A percentile compares a stretch with the other conserved stretches of the same genome.
These are phyloP conservation scores for Urocynchramus pylzowi DNA, from an alignment of 2,113 vertebrate species.

Conservation along the genomic window DNA sequence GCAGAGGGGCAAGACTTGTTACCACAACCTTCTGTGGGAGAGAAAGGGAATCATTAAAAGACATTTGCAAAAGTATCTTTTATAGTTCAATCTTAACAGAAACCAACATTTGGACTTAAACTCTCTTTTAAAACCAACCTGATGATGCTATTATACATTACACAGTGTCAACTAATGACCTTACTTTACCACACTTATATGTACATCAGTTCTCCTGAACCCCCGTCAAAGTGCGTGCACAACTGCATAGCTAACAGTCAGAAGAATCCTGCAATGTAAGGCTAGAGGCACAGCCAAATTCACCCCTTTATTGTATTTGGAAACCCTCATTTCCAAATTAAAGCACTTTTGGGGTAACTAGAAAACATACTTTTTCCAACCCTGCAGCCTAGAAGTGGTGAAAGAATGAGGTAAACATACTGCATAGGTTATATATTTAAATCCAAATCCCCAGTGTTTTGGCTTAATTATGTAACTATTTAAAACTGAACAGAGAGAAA, in stretches of 20 bases:
- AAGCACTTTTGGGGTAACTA: not conserved
- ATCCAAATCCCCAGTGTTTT: not conserved
- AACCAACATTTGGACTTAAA: not conserved
- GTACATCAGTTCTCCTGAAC: not conserved
- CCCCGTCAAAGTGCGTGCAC: not conserved
- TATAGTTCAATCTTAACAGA: not conserved
- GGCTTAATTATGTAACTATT: not conserved
- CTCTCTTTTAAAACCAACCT: not conserved
- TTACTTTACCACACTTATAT: not conserved
- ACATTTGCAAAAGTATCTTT: not conserved
- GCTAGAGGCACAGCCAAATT: not conserved
- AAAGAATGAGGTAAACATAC: conserved; percentile 17
- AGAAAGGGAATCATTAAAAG: not conserved
- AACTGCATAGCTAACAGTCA: conserved; percentile 1
- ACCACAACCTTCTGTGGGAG: not conserved
- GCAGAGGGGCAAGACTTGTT: not conserved
- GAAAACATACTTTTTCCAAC: not conserved
- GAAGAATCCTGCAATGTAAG: not conserved
- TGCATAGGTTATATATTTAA: conserved; percentile 16
- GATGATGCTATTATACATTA: not conserved
- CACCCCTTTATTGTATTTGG: not conserved
- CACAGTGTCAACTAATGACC: not conserved
- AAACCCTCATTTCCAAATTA: not conserved
- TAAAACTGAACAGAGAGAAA: not conserved
- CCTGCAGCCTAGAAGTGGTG: not conserved